A percentile compares a stretch with the other conserved stretches of the same genome.
Conservation (phyloP, 2,888 invertebrate genomes). For the Pachydiplax longipennis region DNA sequence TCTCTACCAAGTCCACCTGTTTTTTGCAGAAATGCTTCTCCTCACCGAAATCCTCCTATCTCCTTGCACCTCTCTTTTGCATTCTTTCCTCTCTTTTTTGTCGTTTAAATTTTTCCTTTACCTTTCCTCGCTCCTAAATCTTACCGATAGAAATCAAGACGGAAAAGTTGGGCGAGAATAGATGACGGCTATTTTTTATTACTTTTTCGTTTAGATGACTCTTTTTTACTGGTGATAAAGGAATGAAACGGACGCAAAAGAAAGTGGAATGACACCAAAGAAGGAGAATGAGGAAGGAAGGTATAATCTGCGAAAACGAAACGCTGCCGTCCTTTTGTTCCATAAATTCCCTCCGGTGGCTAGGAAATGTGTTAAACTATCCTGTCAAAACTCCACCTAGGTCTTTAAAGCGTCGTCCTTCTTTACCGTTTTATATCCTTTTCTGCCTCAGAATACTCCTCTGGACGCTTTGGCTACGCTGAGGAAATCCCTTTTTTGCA, state of each 20-base stretch:
- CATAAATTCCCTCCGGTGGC: neutral
- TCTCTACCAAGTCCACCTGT: neutral
- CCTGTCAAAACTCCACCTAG: neutral
- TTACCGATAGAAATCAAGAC: neutral
- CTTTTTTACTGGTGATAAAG: neutral
- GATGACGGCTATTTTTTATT: neutral
- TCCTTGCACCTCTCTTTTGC: neutral
- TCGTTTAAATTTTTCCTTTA: neutral
- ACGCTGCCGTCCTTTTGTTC: neutral
- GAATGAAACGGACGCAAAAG: neutral
- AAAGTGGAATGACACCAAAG: neutral
- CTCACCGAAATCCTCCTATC: slow-evolving; percentile 25
- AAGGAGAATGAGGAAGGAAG: neutral
- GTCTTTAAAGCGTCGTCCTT: neutral
- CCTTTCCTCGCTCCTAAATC: neutral
- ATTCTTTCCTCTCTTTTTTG: neutral
- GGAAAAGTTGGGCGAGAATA: neutral
- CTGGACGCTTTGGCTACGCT: neutral
- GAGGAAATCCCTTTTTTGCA: neutral
- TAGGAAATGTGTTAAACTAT: neutral
- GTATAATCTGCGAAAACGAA: neutral
- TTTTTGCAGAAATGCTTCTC: slow-evolving; percentile 11
- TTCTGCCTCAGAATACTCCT: neutral
- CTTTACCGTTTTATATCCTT: neutral
- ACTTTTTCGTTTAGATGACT: neutral